These are phyloP conservation scores for Sphaerodactylus townsendi DNA, from an alignment of 2,113 vertebrate genomes.

Conservation along the genomic window DNA sequence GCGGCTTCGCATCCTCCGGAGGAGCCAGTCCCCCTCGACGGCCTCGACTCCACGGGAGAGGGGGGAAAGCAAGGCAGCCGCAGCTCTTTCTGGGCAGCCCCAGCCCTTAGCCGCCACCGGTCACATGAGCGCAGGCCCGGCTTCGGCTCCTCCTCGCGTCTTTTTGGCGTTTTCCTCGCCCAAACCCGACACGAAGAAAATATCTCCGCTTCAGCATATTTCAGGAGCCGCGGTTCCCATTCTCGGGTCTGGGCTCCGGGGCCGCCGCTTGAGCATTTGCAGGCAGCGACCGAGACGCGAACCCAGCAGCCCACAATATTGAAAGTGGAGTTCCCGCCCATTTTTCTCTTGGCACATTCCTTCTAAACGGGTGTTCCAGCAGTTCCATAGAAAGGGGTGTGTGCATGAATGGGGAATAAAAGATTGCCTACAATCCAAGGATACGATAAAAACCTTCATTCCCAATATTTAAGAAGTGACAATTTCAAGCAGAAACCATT, in stretches of 20 bases:
- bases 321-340: not conserved
- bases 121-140: conserved; percentile 55
- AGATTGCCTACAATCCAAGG: no score
- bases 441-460: no score
- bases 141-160: conserved; percentile 39
- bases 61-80: not conserved
- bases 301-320: not conserved
- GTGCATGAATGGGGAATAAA: not conserved
- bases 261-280: not conserved
- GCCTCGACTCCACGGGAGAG: not conserved
- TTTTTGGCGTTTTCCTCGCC: not conserved
- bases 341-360: not conserved
- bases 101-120: conserved; percentile 15
- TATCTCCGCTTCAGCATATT: not conserved
- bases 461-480: no score
- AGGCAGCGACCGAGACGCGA: not conserved
- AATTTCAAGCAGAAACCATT: no score
- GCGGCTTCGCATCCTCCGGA: conserved; percentile 56
- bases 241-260: not conserved
- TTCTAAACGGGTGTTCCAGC: not conserved
- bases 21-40: conserved; percentile 25
- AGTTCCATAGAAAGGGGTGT: not conserved
- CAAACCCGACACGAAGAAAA: not conserved
- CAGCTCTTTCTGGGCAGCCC: conserved; percentile 52
- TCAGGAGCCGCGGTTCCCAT: not conserved